phyloP scores from a whole-genome alignment of 2,888 invertebrate species.

The Acrobasis repandana region DNA sequence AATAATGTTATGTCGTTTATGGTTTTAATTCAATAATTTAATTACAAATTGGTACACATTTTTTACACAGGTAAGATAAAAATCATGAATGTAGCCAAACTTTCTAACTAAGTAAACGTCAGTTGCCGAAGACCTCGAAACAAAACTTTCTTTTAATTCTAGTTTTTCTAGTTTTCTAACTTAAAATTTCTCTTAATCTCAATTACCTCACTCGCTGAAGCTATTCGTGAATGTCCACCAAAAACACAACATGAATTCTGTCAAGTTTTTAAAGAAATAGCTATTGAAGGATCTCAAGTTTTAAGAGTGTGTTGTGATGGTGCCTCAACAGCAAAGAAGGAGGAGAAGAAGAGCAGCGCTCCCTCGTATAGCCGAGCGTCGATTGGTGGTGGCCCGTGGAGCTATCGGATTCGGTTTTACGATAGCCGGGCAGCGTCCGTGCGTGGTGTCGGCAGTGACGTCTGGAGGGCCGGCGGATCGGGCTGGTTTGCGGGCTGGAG shows the following conservation, averaged over 20 bases:
- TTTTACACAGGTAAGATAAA: too few relatives aligned
- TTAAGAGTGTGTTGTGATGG: conserved; percentile 54
- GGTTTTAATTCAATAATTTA: too few relatives aligned
- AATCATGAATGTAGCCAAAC: conserved; percentile 60
- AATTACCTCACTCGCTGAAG: neutral
- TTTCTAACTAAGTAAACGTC: conserved; percentile 71
- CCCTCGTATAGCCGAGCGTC: conserved; percentile 85
- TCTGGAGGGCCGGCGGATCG: conserved; percentile 92
- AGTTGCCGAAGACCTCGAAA: conserved; percentile 62
- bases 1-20: too few relatives aligned
- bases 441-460: conserved; percentile 96
- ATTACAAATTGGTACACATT: too few relatives aligned
- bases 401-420: conserved; percentile 98
- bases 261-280: conserved; percentile 13
- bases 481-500: conserved; percentile 95
- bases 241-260: conserved; percentile 1
- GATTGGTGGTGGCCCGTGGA: conserved; percentile 93
- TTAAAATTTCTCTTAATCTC: conserved; percentile 24
- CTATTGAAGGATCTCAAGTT: neutral
- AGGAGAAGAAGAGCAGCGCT: conserved; percentile 69
- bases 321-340: conserved; percentile 75
- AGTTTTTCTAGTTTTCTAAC: conserved; percentile 71
- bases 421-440: conserved; percentile 97
- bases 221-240: conserved; percentile 11
- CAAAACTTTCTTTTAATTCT: conserved; percentile 68